phyloP scores from a whole-genome alignment of 2,113 vertebrate species.

The Lophotis ruficrista region DNA sequence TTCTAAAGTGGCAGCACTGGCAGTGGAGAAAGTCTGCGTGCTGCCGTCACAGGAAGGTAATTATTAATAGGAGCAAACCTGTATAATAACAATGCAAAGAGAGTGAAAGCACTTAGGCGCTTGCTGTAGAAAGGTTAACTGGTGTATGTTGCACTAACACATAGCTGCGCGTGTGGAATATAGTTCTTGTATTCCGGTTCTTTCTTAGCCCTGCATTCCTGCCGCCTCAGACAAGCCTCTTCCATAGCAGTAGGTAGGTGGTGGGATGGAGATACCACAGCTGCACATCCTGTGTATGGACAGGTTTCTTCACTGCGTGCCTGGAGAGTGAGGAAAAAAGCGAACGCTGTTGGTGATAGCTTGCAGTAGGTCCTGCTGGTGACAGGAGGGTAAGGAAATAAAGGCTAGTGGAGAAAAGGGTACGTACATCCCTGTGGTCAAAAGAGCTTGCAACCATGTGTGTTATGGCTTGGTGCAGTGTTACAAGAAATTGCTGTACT shows the following conservation, averaged over 20 bases:
- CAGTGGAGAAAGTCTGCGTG: background rate
- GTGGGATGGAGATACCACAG: background rate
- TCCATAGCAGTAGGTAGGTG: background rate
- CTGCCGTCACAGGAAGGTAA: background rate
- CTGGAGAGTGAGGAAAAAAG: background rate
- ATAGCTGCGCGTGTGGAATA: background rate
- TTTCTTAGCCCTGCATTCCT: background rate
- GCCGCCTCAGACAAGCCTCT: background rate
- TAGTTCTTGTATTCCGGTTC: background rate
- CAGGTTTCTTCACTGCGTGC: background rate
- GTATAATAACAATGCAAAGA: background rate
- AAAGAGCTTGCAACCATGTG: accelerated
- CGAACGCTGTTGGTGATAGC: background rate
- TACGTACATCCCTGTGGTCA: background rate
- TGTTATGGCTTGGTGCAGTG: background rate
- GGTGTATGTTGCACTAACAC: background rate
- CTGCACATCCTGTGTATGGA: background rate
- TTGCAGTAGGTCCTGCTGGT: background rate
- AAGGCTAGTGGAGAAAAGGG: background rate
- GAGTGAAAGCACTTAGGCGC: background rate
- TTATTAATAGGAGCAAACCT: constrained; percentile 26
- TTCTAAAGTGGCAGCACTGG: background rate
- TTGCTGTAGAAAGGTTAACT: background rate
- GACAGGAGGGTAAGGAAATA: background rate
- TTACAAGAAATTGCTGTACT: background rate